Percentiles rank a stretch among this genome's conserved stretches.
Conservation (phyloP, 2,888 invertebrate genomes). For the Hirudinaria manillensis region DNA sequence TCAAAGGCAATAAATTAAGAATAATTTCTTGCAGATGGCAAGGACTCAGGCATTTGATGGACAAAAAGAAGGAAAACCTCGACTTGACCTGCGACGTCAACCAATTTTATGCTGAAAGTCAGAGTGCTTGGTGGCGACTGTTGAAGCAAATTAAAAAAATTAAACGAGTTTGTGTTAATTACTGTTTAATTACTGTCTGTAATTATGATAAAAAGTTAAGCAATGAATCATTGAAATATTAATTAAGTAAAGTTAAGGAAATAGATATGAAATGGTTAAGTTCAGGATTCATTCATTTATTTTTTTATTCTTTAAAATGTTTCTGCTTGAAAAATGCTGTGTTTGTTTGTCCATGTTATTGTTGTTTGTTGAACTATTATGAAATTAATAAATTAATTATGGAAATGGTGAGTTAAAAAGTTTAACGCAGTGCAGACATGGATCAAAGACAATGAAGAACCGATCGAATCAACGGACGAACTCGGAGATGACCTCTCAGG, state of each 20-base stretch:
- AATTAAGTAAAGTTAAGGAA: background rate
- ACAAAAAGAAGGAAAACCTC: constrained; percentile 88
- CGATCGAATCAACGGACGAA: constrained; percentile 93
- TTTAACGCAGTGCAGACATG: constrained; percentile 60
- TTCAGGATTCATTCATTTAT: constrained; percentile 1
- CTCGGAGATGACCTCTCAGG: constrained; percentile 90
- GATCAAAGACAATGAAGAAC: constrained; percentile 98
- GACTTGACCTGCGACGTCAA: constrained; percentile 94
- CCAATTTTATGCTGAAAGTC: constrained; percentile 98
- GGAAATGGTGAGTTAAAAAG: no score
- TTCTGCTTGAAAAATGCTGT: background rate
- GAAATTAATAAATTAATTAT: background rate
- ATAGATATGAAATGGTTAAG: no score
- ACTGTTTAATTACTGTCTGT: no score
- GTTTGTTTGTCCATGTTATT: background rate
- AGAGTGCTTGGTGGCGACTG: no score
- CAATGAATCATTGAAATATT: background rate
- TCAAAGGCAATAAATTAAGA: background rate
- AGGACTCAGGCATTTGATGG: constrained; percentile 81
- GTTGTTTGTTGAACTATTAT: background rate
- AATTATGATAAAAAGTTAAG: no score
- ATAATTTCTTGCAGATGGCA: constrained; percentile 55
- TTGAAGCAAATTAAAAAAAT: no score
- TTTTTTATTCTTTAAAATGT: background rate
- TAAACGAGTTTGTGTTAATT: no score